phyloP scores from a whole-genome alignment of 1,140 invertebrate genomes.

The Onthophagus taurus region DNA sequence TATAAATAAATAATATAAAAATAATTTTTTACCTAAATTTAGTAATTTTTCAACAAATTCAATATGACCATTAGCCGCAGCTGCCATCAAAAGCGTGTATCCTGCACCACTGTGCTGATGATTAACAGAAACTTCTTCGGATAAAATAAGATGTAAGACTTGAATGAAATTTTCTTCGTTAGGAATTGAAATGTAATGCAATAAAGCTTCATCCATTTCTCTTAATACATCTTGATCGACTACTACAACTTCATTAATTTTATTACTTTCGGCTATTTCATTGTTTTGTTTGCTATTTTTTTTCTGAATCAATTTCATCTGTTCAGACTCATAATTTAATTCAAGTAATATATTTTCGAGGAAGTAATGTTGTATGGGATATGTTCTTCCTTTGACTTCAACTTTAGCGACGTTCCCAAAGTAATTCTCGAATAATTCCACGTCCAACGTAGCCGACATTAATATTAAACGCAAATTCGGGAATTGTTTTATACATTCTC shows the following conservation, averaged over 20 bases:
- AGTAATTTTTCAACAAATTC: slow-evolving; percentile 55
- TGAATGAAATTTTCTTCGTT: slow-evolving; percentile 50
- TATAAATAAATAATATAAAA: neutral
- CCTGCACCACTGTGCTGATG: slow-evolving; percentile 58
- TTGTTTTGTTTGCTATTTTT: slow-evolving; percentile 16
- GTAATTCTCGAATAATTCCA: slow-evolving; percentile 59
- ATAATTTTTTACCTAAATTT: slow-evolving; percentile 40
- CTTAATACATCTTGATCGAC: neutral
- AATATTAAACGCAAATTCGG: slow-evolving; percentile 72
- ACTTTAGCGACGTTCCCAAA: slow-evolving; percentile 67
- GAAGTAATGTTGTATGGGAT: slow-evolving; percentile 67
- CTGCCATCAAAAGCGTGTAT: slow-evolving; percentile 61
- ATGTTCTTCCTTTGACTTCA: slow-evolving; percentile 68
- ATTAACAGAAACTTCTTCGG: slow-evolving; percentile 55
- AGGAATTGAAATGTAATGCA: slow-evolving; percentile 50
- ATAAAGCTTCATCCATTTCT: slow-evolving; percentile 52
- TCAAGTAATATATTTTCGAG: slow-evolving; percentile 73
- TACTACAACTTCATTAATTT: slow-evolving; percentile 4
- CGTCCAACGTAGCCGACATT: slow-evolving; percentile 92
- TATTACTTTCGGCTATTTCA: too few relatives aligned
- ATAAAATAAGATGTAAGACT: slow-evolving; percentile 55
- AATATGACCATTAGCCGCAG: slow-evolving; percentile 51
- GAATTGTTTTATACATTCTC: slow-evolving; percentile 63
- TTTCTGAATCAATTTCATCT: slow-evolving; percentile 39
- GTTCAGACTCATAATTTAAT: slow-evolving; percentile 58